Evolutionary conservation across 2,113 vertebrate genomes (phyloP).

Genomic region (Leptodactylus fuscus): DNA sequence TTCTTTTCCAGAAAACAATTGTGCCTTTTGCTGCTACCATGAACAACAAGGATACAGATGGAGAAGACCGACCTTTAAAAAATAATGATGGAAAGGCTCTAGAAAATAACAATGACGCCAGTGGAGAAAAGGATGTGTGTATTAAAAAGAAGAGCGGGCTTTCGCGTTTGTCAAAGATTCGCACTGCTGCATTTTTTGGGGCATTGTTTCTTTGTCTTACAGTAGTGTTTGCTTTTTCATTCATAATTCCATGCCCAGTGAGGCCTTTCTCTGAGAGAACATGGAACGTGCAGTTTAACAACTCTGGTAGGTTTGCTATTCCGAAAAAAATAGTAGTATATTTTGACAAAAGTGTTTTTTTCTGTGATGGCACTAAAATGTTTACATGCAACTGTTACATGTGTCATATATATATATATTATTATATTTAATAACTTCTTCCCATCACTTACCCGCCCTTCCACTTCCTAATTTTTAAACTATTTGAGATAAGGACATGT

Average conservation of each 20-base stretch:
- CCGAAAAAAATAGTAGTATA: too few relatives aligned
- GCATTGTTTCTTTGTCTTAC: slow-evolving; percentile 85
- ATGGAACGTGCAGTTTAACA: slow-evolving; percentile 77
- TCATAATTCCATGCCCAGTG: slow-evolving; percentile 92
- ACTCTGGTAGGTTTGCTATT: slow-evolving; percentile 75
- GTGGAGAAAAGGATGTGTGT: slow-evolving; percentile 65
- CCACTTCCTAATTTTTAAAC: too few relatives aligned
- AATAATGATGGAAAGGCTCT: slow-evolving; percentile 72
- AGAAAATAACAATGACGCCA: slow-evolving; percentile 62
- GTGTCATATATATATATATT: too few relatives aligned
- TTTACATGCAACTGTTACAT: too few relatives aligned
- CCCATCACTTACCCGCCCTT: too few relatives aligned
- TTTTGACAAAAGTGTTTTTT: neutral
- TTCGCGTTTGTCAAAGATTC: slow-evolving; percentile 80
- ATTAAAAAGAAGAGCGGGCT: slow-evolving; percentile 65
- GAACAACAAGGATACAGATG: slow-evolving; percentile 75
- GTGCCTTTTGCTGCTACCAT: slow-evolving; percentile 61
- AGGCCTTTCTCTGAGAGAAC: slow-evolving; percentile 74
- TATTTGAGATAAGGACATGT: too few relatives aligned
- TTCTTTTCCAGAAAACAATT: neutral
- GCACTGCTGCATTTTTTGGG: slow-evolving; percentile 84
- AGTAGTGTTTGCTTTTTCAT: slow-evolving; percentile 91
- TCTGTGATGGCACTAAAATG: neutral
- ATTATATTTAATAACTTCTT: too few relatives aligned
- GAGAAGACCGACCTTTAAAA: slow-evolving; percentile 86